Percentiles rank a stretch among this genome's conserved stretches.
phyloP scores from a whole-genome alignment of 2,113 vertebrate genomes.

The Tychaedon coryphoeus region DNA sequence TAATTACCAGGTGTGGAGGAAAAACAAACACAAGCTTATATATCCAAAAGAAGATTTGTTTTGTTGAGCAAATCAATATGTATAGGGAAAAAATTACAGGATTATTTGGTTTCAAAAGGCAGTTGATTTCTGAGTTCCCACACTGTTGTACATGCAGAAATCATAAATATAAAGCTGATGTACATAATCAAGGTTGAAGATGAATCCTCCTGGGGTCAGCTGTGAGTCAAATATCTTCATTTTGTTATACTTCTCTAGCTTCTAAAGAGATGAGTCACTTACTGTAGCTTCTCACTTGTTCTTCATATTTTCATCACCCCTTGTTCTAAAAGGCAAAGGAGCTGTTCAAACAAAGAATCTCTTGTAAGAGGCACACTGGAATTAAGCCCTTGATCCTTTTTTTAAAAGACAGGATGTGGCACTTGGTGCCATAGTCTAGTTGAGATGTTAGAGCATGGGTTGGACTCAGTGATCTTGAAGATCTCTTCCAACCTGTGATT shows the following conservation, averaged over 20 bases:
- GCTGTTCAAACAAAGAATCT: neutral
- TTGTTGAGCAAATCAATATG: neutral
- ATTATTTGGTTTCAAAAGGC: neutral
- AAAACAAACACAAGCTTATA: neutral
- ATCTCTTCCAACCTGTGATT: too few relatives aligned
- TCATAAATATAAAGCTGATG: neutral
- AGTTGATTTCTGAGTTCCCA: neutral
- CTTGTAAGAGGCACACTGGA: neutral
- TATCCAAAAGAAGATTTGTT: neutral
- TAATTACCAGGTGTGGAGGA: neutral
- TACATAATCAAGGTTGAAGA: neutral
- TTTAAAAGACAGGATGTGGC: too few relatives aligned
- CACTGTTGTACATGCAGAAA: fast-evolving
- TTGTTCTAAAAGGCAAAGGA: neutral
- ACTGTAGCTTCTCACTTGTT: neutral
- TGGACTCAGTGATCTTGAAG: too few relatives aligned
- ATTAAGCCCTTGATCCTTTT: neutral
- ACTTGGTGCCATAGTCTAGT: too few relatives aligned
- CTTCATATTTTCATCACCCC: neutral
- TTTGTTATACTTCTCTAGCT: neutral
- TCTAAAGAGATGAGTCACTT: neutral
- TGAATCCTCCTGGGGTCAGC: neutral
- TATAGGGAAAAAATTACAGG: fast-evolving
- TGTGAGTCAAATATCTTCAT: neutral
- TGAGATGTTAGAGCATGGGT: too few relatives aligned